Percentiles rank a stretch among this genome's conserved stretches.
Evolutionary conservation across 92 coral and sea anemone species (phyloP).

Genomic region (Virgularia gustaviana): DNA sequence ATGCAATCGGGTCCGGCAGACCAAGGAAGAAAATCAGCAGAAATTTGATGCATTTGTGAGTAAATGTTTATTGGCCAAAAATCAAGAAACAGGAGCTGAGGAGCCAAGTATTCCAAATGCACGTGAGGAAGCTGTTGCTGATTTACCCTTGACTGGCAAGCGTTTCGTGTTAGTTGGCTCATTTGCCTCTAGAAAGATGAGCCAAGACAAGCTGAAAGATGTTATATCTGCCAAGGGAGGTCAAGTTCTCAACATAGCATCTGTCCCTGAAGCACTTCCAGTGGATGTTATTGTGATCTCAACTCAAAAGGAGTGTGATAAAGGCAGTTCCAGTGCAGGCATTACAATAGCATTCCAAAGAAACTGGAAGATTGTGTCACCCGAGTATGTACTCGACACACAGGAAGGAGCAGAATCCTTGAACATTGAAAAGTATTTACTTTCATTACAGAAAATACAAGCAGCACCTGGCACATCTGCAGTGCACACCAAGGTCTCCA

Average conservation of each 20-base stretch:
- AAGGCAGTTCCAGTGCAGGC: slow-evolving; percentile 4
- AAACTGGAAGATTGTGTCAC: slow-evolving; percentile 14
- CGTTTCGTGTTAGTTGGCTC: slow-evolving; percentile 5
- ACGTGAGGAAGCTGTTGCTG: neutral
- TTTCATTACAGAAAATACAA: neutral
- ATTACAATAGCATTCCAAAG: slow-evolving; percentile 14
- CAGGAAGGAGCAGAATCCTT: neutral
- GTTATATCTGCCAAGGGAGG: neutral
- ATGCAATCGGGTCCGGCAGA: too few relatives aligned
- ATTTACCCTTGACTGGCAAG: neutral
- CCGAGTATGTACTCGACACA: neutral
- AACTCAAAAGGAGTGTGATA: slow-evolving; percentile 17
- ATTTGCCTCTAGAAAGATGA: neutral
- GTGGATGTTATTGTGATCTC: slow-evolving; percentile 2
- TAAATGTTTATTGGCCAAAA: neutral
- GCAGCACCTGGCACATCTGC: slow-evolving; percentile 17
- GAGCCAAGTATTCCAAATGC: neutral
- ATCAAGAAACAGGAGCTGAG: neutral
- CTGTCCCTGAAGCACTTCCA: neutral
- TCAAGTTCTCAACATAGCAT: neutral
- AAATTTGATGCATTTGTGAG: slow-evolving; percentile 31
- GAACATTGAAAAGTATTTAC: neutral
- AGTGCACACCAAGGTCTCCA: slow-evolving; percentile 2
- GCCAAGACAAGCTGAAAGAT: slow-evolving; percentile 16
- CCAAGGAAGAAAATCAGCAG: slow-evolving; percentile 25